phyloP scores from a whole-genome alignment of 2,113 vertebrate genomes.

The Hyperopisus bebe region DNA sequence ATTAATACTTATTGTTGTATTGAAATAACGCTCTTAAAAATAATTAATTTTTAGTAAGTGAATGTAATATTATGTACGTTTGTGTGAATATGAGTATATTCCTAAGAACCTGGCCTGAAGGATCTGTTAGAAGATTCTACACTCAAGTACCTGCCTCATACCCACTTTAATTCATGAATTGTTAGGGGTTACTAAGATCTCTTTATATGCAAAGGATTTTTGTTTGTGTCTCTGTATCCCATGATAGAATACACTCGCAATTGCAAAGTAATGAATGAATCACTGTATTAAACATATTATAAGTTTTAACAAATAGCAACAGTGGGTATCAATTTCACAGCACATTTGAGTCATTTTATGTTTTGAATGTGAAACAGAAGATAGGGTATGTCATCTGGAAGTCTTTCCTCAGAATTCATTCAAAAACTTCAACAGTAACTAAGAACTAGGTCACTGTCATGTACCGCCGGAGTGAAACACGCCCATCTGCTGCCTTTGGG shows the following conservation, averaged over 20 bases:
- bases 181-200: neutral
- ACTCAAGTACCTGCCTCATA: neutral
- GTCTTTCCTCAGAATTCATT: neutral
- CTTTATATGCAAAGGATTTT: neutral
- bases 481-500: neutral
- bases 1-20: neutral
- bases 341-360: neutral
- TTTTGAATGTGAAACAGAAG: neutral
- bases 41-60: neutral
- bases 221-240: neutral
- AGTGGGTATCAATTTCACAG: neutral
- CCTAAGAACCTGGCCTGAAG: neutral
- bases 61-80: neutral
- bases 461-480: neutral
- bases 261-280: neutral
- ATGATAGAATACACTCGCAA: neutral
- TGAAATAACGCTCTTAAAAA: neutral
- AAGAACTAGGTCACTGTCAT: neutral
- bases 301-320: neutral
- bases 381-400: neutral
- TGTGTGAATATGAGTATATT: neutral
- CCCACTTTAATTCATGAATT: neutral
- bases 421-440: constrained; percentile 3
- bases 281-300: neutral
- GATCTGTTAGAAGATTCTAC: neutral